Conservation (phyloP, 2,113 vertebrate species). For the Lepus americanus region DNA sequence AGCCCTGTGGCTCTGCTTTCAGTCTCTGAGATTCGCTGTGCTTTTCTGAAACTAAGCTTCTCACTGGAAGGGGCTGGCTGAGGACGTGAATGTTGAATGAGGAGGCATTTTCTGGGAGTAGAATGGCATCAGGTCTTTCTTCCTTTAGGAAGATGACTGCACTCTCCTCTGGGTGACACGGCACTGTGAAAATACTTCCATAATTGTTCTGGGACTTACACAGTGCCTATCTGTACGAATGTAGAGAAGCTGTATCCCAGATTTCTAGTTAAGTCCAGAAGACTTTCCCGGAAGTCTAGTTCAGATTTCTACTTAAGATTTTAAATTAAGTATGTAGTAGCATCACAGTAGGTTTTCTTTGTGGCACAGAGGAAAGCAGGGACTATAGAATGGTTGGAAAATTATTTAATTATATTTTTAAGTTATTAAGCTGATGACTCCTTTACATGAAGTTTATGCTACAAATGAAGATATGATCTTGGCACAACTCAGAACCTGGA, state of each 20-base stretch:
- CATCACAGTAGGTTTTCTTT: neutral
- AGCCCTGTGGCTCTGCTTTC: neutral
- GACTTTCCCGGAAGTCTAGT: no score
- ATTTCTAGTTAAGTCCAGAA: neutral
- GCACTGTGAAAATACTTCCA: neutral
- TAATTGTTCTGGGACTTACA: neutral
- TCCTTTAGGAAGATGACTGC: neutral
- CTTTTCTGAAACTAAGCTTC: neutral
- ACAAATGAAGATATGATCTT: neutral
- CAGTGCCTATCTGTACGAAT: neutral
- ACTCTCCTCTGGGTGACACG: neutral
- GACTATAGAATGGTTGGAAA: neutral
- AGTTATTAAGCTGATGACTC: neutral
- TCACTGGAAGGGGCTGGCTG: neutral
- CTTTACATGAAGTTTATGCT: slow-evolving; percentile 30
- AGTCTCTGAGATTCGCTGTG: neutral
- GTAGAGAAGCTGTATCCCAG: neutral
- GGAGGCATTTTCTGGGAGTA: neutral
- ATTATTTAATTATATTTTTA: no score
- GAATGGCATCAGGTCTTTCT: no score
- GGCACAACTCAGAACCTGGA: neutral
- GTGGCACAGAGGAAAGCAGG: neutral
- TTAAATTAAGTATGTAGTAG: neutral
- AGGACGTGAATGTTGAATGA: neutral
- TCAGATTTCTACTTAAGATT: neutral